These are phyloP conservation scores for Augochlorella aurata DNA, from an alignment of 2,888 invertebrate species.

Conservation along the genomic window DNA sequence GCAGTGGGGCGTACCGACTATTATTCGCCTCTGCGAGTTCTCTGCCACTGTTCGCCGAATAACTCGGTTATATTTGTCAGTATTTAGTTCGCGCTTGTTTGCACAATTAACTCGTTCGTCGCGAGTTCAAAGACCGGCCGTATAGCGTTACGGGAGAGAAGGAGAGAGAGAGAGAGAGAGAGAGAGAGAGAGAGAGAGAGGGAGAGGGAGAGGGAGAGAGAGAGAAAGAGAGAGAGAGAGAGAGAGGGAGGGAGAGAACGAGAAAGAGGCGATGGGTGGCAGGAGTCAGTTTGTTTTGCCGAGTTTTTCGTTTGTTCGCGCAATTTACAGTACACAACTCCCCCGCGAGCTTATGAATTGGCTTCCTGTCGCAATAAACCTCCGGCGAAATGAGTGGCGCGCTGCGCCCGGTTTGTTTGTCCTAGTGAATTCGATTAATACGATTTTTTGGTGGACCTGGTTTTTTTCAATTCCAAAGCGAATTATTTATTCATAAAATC, in stretches of 20 bases:
- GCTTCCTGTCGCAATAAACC: slow-evolving; percentile 18
- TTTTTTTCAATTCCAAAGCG: not conserved
- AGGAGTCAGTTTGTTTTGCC: slow-evolving; percentile 17
- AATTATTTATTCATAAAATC: not conserved
- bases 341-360: slow-evolving; percentile 22
- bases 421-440: slow-evolving; percentile 12
- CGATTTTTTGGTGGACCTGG: not conserved
- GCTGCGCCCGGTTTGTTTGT: slow-evolving; percentile 1
- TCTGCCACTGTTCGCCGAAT: not conserved
- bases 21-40: slow-evolving; percentile 9
- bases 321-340: slow-evolving; percentile 21
- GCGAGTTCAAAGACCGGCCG: slow-evolving; percentile 17
- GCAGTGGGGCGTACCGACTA: not conserved
- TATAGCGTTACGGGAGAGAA: not conserved
- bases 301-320: slow-evolving; percentile 29
- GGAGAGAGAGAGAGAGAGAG: not conserved
- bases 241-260: not conserved
- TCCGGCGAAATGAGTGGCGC: slow-evolving; percentile 5
- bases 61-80: slow-evolving; percentile 20
- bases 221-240: too few relatives aligned
- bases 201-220: too few relatives aligned
- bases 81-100: slow-evolving; percentile 33
- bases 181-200: not conserved
- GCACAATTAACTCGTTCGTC: slow-evolving; percentile 26
- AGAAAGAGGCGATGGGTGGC: not conserved